A percentile compares a stretch with the other conserved stretches of the same genome.
phyloP scores from a whole-genome alignment of 2,113 vertebrate genomes.

The Silurus glanis region DNA sequence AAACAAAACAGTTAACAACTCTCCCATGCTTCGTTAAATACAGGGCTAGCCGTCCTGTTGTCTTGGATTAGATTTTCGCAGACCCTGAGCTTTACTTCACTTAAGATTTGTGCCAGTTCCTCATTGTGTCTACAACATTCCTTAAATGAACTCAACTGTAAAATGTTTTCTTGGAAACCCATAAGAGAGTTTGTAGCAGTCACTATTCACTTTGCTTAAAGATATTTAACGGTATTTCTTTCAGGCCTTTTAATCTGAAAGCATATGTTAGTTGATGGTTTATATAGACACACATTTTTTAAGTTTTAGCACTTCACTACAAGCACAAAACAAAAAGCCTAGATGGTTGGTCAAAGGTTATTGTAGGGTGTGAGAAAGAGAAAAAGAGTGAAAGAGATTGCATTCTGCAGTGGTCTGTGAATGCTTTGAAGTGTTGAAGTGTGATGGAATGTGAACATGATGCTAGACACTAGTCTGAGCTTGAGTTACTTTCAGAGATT shows the following conservation, averaged over 20 bases:
- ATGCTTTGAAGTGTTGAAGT: not conserved
- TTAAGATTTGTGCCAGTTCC: not conserved
- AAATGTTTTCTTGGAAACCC: not conserved
- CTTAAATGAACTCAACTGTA: not conserved
- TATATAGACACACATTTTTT: not conserved
- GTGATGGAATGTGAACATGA: constrained; percentile 1
- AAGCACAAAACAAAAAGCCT: not conserved
- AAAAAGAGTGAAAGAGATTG: not conserved
- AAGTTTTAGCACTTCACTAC: not conserved
- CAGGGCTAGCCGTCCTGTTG: too few species aligned
- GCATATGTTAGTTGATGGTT: not conserved
- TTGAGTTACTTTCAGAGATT: not conserved
- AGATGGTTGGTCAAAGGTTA: not conserved
- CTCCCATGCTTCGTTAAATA: not conserved
- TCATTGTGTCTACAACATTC: not conserved
- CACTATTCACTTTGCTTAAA: not conserved
- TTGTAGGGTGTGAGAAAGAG: not conserved
- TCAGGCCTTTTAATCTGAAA: not conserved
- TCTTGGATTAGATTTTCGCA: not conserved
- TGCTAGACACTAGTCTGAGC: not conserved
- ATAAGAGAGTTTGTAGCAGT: not conserved
- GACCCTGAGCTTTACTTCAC: not conserved
- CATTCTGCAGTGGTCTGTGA: not conserved
- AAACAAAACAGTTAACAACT: not conserved
- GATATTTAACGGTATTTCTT: not conserved